These are phyloP conservation scores for Lottia scabra DNA, from an alignment of 2,888 invertebrate genomes.

Conservation along the genomic window DNA sequence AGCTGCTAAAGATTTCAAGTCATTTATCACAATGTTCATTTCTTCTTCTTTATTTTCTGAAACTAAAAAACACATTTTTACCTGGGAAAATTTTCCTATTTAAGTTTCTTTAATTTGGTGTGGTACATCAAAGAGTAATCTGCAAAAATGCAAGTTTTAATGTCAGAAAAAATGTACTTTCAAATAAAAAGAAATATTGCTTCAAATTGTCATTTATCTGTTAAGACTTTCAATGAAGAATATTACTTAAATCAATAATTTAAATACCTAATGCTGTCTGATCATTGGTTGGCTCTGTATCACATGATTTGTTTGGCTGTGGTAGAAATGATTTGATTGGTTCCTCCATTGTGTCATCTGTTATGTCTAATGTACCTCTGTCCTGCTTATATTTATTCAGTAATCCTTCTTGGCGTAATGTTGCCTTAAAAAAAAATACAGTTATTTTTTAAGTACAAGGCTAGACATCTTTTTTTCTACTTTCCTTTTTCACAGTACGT, in stretches of 20 bases:
- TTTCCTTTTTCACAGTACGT: no score
- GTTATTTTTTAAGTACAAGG: no score
- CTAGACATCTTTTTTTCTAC: no score
- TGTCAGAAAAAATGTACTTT: no score
- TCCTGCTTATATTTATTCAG: conserved; percentile 49
- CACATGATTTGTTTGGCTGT: background rate
- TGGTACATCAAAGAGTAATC: no score
- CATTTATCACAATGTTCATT: conserved; percentile 52
- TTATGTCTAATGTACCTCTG: conserved; percentile 31
- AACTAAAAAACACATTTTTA: no score
- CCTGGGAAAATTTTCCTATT: no score
- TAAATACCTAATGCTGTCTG: background rate
- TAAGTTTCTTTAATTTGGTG: no score
- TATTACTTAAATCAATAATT: no score
- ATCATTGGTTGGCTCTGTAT: background rate
- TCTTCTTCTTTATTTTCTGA: no score
- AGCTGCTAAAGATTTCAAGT: conserved; percentile 54
- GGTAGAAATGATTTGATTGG: background rate
- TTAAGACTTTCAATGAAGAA: no score
- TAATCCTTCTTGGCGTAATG: conserved; percentile 61
- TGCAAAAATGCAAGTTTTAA: no score
- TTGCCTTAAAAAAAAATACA: conserved; percentile 45
- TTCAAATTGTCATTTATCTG: background rate
- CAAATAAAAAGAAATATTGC: conserved; percentile 5
- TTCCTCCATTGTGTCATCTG: conserved; percentile 8